phyloP scores from a whole-genome alignment of 2,797 vertebrate species.

The Anguilla anguilla region DNA sequence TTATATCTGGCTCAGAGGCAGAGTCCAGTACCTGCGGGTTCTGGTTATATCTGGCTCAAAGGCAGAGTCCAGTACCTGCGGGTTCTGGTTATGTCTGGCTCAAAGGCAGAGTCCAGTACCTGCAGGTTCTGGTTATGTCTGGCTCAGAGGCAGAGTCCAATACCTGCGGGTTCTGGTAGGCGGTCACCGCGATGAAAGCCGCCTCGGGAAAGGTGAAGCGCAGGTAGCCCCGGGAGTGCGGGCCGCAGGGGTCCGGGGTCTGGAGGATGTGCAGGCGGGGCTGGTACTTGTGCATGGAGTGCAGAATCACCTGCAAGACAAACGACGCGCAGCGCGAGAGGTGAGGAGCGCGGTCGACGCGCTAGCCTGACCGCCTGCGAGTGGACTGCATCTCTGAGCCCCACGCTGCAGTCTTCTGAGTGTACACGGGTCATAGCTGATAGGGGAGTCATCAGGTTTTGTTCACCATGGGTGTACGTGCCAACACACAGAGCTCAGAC shows the following conservation, averaged over 20 bases:
- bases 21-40: no score
- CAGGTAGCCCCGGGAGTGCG: slow-evolving; percentile 38
- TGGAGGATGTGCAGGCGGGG: slow-evolving; percentile 54
- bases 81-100: not conserved
- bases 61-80: no score
- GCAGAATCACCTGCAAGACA: slow-evolving; percentile 50
- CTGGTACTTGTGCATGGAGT: slow-evolving; percentile 60
- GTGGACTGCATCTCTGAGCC: not conserved
- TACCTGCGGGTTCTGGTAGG: slow-evolving; percentile 50
- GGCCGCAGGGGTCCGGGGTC: slow-evolving; percentile 44
- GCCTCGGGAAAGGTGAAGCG: slow-evolving; percentile 53
- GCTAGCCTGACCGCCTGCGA: not conserved
- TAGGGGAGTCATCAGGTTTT: not conserved
- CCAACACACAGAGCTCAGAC: not conserved
- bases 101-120: no score
- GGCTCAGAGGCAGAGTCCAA: no score
- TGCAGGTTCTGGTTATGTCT: no score
- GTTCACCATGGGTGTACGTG: not conserved
- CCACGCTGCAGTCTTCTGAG: not conserved
- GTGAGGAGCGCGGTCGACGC: not conserved
- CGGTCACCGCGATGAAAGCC: slow-evolving; percentile 53
- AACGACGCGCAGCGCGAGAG: not conserved
- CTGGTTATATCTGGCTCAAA: not conserved
- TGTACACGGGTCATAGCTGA: not conserved
- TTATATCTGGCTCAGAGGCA: no score